Evolutionary conservation across 2,888 invertebrate species (phyloP).

Genomic region (Uropetala carovei): DNA sequence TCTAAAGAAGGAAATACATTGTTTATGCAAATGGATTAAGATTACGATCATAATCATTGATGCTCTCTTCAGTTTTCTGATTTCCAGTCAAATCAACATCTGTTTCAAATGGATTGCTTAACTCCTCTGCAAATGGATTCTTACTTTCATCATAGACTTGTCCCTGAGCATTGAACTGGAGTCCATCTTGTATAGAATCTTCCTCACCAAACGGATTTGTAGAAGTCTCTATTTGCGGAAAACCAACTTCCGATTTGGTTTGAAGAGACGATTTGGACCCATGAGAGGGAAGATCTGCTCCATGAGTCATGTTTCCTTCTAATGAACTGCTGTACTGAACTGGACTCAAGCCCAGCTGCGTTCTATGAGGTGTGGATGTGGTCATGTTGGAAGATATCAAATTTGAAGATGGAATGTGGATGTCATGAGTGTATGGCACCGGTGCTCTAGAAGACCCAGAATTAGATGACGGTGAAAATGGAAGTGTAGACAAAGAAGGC

Average conservation of each 20-base stretch:
- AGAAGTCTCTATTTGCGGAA: conserved; percentile 70
- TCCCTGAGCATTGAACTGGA: conserved; percentile 56
- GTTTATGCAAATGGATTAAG: conserved; percentile 82
- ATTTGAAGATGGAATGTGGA: background rate
- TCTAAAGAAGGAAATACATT: background rate
- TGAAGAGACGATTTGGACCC: background rate
- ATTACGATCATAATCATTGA: conserved; percentile 84
- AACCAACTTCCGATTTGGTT: background rate
- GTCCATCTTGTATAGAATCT: conserved; percentile 69
- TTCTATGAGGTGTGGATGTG: background rate
- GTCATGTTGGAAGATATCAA: background rate
- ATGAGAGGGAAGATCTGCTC: background rate
- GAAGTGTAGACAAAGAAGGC: background rate
- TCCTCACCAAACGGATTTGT: conserved; percentile 81
- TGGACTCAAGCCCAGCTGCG: background rate
- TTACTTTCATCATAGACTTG: conserved; percentile 72
- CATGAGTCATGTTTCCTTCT: background rate
- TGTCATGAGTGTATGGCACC: background rate
- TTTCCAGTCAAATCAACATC: conserved; percentile 69
- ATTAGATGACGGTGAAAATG: too few species aligned
- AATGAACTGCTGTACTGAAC: background rate
- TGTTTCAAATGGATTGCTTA: conserved; percentile 70
- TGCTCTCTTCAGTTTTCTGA: conserved; percentile 76
- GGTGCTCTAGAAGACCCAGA: background rate
- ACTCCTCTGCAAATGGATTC: conserved; percentile 75